Percentiles rank a stretch among this genome's conserved stretches.
Conservation (phyloP, 2,888 invertebrate genomes). For the Panopea generosa region DNA sequence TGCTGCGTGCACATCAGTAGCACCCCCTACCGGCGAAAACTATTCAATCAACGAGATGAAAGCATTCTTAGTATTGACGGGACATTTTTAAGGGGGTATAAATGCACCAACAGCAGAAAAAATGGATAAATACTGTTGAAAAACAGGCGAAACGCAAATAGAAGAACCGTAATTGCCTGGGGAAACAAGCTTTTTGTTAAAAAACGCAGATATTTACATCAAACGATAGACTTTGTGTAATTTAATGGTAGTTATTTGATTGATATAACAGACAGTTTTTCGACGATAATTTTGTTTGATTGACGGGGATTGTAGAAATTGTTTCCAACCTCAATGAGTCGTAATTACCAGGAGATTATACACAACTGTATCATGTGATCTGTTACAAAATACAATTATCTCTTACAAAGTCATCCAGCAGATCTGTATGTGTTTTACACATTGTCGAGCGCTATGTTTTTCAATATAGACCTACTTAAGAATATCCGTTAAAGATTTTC, state of each 20-base stretch:
- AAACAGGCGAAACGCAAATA: conserved; percentile 62
- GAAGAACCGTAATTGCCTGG: conserved; percentile 40
- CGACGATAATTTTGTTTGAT: conserved; percentile 58
- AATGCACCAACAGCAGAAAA: conserved; percentile 58
- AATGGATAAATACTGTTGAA: conserved; percentile 61
- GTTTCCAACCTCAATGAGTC: conserved; percentile 51
- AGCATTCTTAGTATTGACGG: conserved; percentile 57
- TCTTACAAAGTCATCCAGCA: conserved; percentile 40
- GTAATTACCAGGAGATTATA: conserved; percentile 48
- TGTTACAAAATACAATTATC: conserved; percentile 50
- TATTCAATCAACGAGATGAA: conserved; percentile 50
- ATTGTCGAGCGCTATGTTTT: conserved; percentile 15
- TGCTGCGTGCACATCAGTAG: conserved; percentile 37
- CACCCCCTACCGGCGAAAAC: conserved; percentile 44
- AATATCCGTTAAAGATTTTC: too few relatives aligned
- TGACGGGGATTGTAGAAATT: conserved; percentile 60
- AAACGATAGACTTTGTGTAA: conserved; percentile 56
- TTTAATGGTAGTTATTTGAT: conserved; percentile 66
- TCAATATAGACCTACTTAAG: too few relatives aligned
- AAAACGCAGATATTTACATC: conserved; percentile 61
- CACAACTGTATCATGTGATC: conserved; percentile 59
- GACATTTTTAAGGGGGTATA: conserved; percentile 56
- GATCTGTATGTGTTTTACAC: conserved; percentile 44
- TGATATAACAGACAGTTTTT: conserved; percentile 52
- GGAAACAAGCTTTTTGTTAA: conserved; percentile 54